Percentiles rank a stretch among this genome's conserved stretches.
Evolutionary conservation across 2,113 vertebrate species (phyloP).

Genomic region (Capricornis sumatraensis): DNA sequence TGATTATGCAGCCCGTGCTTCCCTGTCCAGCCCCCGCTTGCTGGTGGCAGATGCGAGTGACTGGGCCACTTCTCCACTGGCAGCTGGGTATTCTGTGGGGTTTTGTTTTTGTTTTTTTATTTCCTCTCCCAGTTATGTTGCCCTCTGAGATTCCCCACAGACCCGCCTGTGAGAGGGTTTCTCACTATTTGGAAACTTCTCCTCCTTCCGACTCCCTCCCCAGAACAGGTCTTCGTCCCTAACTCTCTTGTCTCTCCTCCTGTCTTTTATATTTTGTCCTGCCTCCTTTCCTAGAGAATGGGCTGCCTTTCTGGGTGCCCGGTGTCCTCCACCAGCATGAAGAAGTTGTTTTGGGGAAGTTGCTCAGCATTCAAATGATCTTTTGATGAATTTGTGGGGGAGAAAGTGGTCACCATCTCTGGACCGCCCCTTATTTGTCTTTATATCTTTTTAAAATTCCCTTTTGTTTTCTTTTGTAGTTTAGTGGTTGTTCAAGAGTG

Average conservation of each 20-base stretch:
- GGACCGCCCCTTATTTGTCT: background rate
- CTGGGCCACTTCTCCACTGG: background rate
- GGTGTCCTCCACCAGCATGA: background rate
- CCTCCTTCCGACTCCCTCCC: background rate
- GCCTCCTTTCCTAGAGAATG: background rate
- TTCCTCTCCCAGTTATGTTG: background rate
- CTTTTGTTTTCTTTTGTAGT: background rate
- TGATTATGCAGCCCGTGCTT: accelerated
- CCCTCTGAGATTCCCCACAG: background rate
- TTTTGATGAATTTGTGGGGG: background rate
- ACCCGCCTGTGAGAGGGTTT: background rate
- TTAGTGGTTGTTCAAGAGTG: background rate
- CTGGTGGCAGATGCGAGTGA: background rate
- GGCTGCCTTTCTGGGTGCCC: background rate
- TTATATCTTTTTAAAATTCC: background rate
- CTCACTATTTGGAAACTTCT: background rate
- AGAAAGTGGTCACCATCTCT: background rate
- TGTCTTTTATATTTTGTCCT: background rate
- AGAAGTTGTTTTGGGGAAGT: background rate
- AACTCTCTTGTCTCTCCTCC: background rate
- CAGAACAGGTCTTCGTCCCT: background rate
- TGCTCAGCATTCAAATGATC: background rate
- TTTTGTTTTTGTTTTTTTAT: background rate
- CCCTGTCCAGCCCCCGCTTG: background rate
- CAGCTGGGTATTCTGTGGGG: background rate